These are phyloP conservation scores for Oophaga pumilio DNA, from an alignment of 2,113 vertebrate genomes.

Conservation along the genomic window DNA sequence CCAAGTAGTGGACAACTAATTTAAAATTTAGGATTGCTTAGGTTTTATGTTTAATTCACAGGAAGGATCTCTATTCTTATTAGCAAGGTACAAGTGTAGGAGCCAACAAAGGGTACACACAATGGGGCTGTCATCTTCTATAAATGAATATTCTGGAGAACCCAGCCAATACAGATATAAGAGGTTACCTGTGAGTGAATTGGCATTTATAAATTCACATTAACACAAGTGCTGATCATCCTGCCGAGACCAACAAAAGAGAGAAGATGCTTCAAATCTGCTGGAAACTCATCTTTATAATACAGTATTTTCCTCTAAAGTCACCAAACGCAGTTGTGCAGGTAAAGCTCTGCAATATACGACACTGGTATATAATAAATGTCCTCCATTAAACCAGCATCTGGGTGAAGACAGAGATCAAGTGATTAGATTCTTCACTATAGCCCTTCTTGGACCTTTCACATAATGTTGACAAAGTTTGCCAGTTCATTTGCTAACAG, in stretches of 20 bases:
- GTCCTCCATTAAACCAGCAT: too few species aligned
- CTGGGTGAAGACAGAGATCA: too few species aligned
- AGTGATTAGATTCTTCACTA: background rate
- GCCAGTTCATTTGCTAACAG: background rate
- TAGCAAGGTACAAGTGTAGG: background rate
- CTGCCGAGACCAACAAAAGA: background rate
- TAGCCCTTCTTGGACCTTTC: background rate
- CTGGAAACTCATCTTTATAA: background rate
- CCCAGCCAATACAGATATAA: background rate
- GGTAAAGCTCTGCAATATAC: too few species aligned
- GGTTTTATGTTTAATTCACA: background rate
- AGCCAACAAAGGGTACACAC: background rate
- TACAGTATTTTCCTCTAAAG: too few species aligned
- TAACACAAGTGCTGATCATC: background rate
- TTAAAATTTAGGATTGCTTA: background rate
- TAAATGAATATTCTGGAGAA: background rate
- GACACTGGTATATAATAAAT: too few species aligned
- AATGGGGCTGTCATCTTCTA: background rate
- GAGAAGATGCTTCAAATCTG: background rate
- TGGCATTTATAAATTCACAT: background rate
- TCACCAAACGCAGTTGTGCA: too few species aligned
- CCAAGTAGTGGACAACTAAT: too few species aligned
- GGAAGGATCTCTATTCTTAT: background rate
- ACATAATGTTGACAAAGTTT: background rate
- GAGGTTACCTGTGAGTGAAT: background rate